Evolutionary conservation across 64 coral and sea anemone species (phyloP), one percentile per base, ranked within the genome.

Genomic region (Montipora cactus): DNA sequence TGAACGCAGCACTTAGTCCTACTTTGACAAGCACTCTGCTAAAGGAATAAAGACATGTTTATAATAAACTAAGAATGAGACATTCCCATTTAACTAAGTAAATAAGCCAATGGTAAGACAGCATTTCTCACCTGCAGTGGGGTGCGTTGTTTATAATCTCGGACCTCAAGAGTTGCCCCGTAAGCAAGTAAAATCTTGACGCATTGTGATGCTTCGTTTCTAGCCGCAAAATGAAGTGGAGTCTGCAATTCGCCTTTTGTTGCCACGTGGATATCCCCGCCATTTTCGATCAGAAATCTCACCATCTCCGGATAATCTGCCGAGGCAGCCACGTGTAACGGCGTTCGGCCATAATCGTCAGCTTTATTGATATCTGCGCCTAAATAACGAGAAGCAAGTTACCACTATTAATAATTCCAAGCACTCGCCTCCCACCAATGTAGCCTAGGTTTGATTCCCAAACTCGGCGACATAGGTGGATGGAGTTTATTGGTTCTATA

Each of bases 231-330:
- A 61, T 97, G 96, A 28, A 97, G 78, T 15, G 96, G 80, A 10
- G 93, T 97, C 83, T 97, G 96, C 44, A 80, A 21, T 68, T 97
- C 94, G 58, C 89, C 90, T 4, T 79, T 76, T 16, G 94, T 95
- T 23, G 77, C 25, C 52, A 70, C 82, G 15, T 79, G 5, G 62
- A 95, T n/a, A 49, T 95, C 83, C 0, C 89, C 94, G 79, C 90
- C 94, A 77, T 78, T 87, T 25, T 84, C 82, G 25, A 92, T 91
- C 16, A 95, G 89, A 55, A 87, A 95, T 16, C 77, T 91, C 18
- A 95, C 84, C 94, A 95, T 95, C 23, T 95, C 89, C 12, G 85
- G 81, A 57, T 95, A 95, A 88, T 95, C 94, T 62, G 94, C 89
- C 49, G 90, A 86, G 18, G 89, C 75, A 12, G 94, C 94, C 51